Base-by-base conservation (phyloP, 2,113 vertebrate genomes). In the Erpornis zantholeuca region DNA sequence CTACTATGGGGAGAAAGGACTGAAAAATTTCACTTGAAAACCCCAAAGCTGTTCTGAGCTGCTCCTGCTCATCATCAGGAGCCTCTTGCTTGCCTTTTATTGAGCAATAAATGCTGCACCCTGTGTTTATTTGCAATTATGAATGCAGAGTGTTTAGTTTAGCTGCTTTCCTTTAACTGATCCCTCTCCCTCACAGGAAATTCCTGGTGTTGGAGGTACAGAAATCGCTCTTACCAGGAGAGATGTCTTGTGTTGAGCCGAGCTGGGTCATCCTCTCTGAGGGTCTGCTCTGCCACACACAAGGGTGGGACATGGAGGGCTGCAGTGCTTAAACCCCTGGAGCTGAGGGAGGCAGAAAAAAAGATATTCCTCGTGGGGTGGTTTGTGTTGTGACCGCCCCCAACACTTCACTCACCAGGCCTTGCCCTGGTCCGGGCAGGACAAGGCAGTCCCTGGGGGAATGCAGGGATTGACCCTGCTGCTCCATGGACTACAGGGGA, bases 171-270 rank as follows among this genome's bases (percentile, higher is more conserved):
- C 81, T 84, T 79, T 50, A 65, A 53, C 88, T 16, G 88, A 73
- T 84, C 82, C 90, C 82, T 76, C 76, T 93, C 20, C 2, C 54
- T 81, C 52, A 36, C 92, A 90, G 94, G 94, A 96, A 96, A 88
- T 95, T 92, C 60, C 87, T 85, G 33, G 45, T 44, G n/a, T 44
- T 94, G 66, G 83, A 79, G 73, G 71, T 45, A 64, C 35, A 90
- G 92, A 73, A 95, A 82, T 68, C 8, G 21, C 35, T 73, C 85
- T 84, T 92, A 90, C 88, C 79, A 40, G 3, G 47, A 25, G 9
- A 27, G n/a, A 16, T 6, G 10, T 40, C 83, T 65, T 10, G 44
- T 6, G 18, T 3, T 47, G 42, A 54, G 81, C 36, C 1, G 50
- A 57, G 40, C 68, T 4, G 18, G 5, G 42, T 22, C 1, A 1